Evolutionary conservation across 2,113 vertebrate species (phyloP), one percentile per base, ranked within the genome.

Genomic region (Zosterops japonicus): DNA sequence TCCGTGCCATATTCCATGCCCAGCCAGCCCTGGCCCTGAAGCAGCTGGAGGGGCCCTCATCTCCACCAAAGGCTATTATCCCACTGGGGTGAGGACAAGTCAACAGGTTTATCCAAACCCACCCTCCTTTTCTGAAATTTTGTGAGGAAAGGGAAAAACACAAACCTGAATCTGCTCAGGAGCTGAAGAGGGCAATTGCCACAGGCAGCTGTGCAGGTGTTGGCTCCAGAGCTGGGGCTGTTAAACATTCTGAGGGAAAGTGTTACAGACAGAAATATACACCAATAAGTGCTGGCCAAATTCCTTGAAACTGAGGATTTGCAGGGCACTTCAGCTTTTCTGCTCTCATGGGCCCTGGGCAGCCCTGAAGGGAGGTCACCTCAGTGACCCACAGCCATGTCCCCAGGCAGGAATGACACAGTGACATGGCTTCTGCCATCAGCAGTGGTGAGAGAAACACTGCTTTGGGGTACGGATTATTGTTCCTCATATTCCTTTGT

Each of bases 401-500:
- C 29, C 41, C 42, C 19, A 8, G 46, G 64, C 36, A 29, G 70
- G 70, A 64, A 22, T 27, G 53, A 56, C 50, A 46, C 17, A 0
- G 15, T 4, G 0, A 18, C 52, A 57, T 0, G 3, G 49, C 31
- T 75, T 44, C 52, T 20, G 88, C 49, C 10, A 0, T 10, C 22
- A 4, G 59, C 19, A 1, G 49, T 3, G 1, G 55, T 2, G 41
- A 50, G 60, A 75, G 75, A 68, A 94, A 70, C 59, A 21, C 19
- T 0, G 19, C 63, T 92, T 92, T 74, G 13, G 77, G 95, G 71
- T 83, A 57, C 22, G 5, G 84, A 69, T 91, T 79, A 69, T 22
- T 18, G 89, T 81, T 60, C 83, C 75, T 97, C 87, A 12, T 88
- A 91, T 89, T 93, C 96, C 94, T 98, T 97, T 97, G 95, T 98